A percentile compares a stretch with the other conserved stretches of the same genome.
These are phyloP conservation scores for Embiotoca jacksoni DNA, from an alignment of 2,113 vertebrate genomes.

Conservation along the genomic window DNA sequence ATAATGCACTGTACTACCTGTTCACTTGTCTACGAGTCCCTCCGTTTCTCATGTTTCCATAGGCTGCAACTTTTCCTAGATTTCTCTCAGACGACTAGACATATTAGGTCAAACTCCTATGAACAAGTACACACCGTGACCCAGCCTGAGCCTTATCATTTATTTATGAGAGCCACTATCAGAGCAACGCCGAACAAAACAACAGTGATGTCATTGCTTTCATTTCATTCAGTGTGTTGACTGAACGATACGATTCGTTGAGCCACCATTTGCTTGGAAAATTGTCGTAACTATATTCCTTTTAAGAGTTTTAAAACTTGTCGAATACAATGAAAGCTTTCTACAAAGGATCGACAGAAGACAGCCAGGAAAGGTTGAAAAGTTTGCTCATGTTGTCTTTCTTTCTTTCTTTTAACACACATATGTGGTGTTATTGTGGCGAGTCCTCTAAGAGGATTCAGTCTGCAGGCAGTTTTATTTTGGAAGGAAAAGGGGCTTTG, in stretches of 20 bases:
- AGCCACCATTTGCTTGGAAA: not conserved
- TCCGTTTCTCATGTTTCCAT: conserved; percentile 14
- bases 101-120: conserved; percentile 57
- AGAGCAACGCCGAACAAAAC: conserved; percentile 55
- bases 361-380: conserved; percentile 2
- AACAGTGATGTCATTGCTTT: conserved; percentile 70
- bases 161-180: conserved; percentile 72
- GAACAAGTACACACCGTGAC: conserved; percentile 53
- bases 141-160: conserved; percentile 62
- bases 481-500: conserved; percentile 69
- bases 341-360: too few relatives aligned
- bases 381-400: conserved; percentile 25
- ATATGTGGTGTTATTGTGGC: conserved; percentile 21
- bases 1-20: not conserved
- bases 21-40: conserved; percentile 12
- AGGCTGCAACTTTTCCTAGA: conserved; percentile 22
- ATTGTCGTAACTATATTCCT: not conserved
- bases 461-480: conserved; percentile 71
- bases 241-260: conserved; percentile 1
- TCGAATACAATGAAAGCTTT: not conserved
- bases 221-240: conserved; percentile 33
- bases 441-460: conserved; percentile 45
- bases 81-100: conserved; percentile 35
- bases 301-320: conserved; percentile 18
- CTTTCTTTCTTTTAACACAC: conserved; percentile 9